Conservation (phyloP, 1,140 invertebrate genomes). For the Hylaeus volcanicus region DNA sequence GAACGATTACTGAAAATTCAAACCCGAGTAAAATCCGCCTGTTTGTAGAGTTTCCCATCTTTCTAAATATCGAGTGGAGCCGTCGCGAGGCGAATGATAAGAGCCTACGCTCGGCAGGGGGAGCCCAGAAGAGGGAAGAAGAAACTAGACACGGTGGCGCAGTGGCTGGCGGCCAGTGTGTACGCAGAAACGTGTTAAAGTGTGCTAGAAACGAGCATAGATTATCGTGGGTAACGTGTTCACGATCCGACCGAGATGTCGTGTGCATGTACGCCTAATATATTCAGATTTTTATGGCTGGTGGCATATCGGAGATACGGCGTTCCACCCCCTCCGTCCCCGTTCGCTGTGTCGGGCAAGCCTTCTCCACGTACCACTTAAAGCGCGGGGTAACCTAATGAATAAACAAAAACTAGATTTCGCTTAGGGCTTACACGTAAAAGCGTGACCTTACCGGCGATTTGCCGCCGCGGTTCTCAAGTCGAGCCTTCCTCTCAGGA, state of each 20-base stretch:
- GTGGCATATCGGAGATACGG: conserved; percentile 78
- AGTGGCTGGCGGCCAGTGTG: conserved; percentile 27
- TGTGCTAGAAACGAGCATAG: conserved; percentile 66
- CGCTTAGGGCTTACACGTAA: conserved; percentile 76
- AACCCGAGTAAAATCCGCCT: no score
- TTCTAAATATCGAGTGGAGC: no score
- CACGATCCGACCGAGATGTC: conserved; percentile 74
- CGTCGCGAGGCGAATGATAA: no score
- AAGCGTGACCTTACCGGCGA: conserved; percentile 79
- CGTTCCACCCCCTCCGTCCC: conserved; percentile 61
- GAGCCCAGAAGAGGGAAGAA: not conserved
- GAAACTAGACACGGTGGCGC: not conserved
- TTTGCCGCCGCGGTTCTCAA: conserved; percentile 67
- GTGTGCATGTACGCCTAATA: conserved; percentile 77
- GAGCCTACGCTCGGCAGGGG: not conserved
- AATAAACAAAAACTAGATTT: conserved; percentile 81
- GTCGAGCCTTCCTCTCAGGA: conserved; percentile 22
- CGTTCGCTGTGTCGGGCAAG: conserved; percentile 39
- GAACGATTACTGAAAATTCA: not conserved
- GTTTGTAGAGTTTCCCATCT: no score
- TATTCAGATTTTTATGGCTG: conserved; percentile 81
- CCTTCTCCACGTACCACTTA: conserved; percentile 72
- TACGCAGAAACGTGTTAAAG: conserved; percentile 63
- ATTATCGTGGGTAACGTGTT: conserved; percentile 73
- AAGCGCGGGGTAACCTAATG: conserved; percentile 77